Evolutionary conservation across 2,797 vertebrate genomes (phyloP), one percentile per base, ranked within the genome.

Genomic region (Octomys mimax): DNA sequence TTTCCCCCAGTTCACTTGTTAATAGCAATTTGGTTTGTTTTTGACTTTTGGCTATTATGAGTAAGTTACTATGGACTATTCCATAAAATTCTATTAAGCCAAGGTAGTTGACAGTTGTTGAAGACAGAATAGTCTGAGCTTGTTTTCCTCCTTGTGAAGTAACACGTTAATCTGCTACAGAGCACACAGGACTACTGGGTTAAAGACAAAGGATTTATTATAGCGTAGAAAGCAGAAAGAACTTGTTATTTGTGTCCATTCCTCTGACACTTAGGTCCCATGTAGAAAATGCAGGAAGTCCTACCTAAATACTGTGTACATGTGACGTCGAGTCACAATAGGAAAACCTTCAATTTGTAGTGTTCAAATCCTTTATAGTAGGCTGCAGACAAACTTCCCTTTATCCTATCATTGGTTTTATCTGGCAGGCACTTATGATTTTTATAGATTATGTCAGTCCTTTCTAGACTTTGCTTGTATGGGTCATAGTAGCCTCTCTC

Each of bases 1-100:
- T 94, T 12, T 19, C 54, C 90, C 57, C 83, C 16, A 28, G 21
- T 87, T 89, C n/a, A 71, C n/a, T 78, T 77, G 26, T 92, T 89
- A 57, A n/a, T 82, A 61, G 12, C 46, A 77, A 13, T 78, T 91
- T 73, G 66, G 24, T 54, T 94, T 94, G 62, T 42, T 85, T 77
- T 31, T 91, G 36, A 59, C 33, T 80, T 92, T 83, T 62, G 12
- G 6, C 36, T 81, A 6, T 90, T 78, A 54, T 64, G 5, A 75
- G 31, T 82, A 68, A 77, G 59, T 77, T 81, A 18, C 77, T 92
- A 4, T 94, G 49, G 59, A 66, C 2, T 78, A 68, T 90, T 66
- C 39, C 87, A 1, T 39, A 73, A 46, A 39, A 71, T 71, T 42
- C 36, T 2, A 1, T 39, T 49, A 49, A 70, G 6, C 88, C 66